Base-by-base conservation (phyloP, 1,140 invertebrate genomes). In the Planococcus citri region DNA sequence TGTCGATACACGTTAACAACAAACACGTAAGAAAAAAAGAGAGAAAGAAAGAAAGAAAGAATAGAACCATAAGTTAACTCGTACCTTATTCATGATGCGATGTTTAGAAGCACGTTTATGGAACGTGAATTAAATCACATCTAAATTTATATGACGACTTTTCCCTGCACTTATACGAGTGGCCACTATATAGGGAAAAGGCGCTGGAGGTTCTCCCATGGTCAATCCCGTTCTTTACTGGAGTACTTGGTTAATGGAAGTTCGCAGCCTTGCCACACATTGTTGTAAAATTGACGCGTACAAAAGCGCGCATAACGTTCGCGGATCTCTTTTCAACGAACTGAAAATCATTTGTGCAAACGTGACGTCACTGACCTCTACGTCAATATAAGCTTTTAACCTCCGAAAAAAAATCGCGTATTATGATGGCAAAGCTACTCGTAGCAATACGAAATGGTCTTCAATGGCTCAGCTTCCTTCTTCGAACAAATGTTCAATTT, bases 81-180 rank as follows among this genome's bases (percentile, higher is more conserved):
- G 17, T 64, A 64, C 60, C 60, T 64, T 64, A 64, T 64, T 64
- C 60, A 64, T 64, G 60, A 24, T 64, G 60, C 60, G 60, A 21
- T 20, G 60, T 64, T 64, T 24, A 64, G 22, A 21, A 24, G 20
- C 60, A 64, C 60, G 25, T 64, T 17, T 24, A 64, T 9, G 10
- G 60, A 64, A 64, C 60, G 60, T 64, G 60, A 64, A 64, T 64
- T 12, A 64, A 64, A 64, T 64, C 60, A 25, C 60, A 64, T 64
- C 22, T 64, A 64, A 64, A 64, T 64, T 64, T 64, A 64, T 25
- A 6, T 21, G 60, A 24, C 22, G 10, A 64, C 60, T 27, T 27
- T 64, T 27, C 60, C 20, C 60, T 20, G 25, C 60, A 64, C 25
- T 64, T 64, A 64, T 25, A 64, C 10, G 3, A 25, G 25, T 20